Evolutionary conservation across 2,888 invertebrate species (phyloP).

Genomic region (Limnephilus rhombicus): DNA sequence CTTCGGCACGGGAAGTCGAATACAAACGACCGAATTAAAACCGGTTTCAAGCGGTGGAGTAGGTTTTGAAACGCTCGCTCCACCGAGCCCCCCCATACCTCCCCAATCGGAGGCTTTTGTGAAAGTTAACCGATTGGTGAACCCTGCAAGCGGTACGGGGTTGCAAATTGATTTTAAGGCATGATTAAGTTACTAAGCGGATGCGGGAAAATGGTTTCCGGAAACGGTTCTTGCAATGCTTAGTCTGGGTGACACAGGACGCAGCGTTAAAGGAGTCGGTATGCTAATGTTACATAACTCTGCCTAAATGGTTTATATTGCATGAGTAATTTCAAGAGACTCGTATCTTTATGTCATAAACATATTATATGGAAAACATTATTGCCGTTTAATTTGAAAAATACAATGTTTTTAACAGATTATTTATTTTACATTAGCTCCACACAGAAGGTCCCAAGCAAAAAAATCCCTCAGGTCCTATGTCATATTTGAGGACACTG

Average conservation of each 20-base stretch:
- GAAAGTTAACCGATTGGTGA: slow-evolving; percentile 57
- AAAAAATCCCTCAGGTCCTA: too few species aligned
- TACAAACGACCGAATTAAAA: slow-evolving; percentile 65
- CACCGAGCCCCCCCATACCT: background rate
- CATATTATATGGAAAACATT: too few species aligned
- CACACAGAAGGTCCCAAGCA: too few species aligned
- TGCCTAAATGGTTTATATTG: background rate
- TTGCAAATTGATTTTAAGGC: slow-evolving; percentile 62
- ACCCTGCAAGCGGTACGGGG: slow-evolving; percentile 43
- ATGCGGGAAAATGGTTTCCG: slow-evolving; percentile 46
- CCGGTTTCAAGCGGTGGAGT: slow-evolving; percentile 56
- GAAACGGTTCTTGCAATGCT: slow-evolving; percentile 36
- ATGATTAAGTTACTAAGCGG: slow-evolving; percentile 60
- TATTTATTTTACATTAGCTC: too few species aligned
- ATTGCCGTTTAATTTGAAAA: too few species aligned
- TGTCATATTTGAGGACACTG: too few species aligned
- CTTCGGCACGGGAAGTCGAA: slow-evolving; percentile 56
- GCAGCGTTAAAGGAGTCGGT: background rate
- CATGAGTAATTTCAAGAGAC: background rate
- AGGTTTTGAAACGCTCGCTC: slow-evolving; percentile 44
- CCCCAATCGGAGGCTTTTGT: slow-evolving; percentile 20
- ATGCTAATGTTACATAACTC: background rate
- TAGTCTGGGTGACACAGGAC: background rate
- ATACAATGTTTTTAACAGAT: too few species aligned
- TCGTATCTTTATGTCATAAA: too few species aligned